Conservation (phyloP, 2,113 vertebrate species). For the Malurus alboscapulatus region DNA sequence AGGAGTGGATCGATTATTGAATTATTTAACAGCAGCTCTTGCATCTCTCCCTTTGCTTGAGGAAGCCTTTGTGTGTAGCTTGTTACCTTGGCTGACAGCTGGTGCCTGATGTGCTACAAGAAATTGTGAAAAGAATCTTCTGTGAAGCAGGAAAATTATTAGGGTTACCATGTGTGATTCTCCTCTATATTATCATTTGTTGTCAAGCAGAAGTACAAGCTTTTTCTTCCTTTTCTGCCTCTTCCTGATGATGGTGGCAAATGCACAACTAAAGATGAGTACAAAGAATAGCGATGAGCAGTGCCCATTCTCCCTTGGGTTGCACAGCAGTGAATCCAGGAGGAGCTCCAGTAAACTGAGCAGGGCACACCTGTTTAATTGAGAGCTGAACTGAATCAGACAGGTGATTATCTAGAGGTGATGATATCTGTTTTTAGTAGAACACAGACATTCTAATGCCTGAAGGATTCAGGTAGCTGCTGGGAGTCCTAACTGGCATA, state of each 20-base stretch:
- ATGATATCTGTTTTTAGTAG: not conserved
- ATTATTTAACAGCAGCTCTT: constrained; percentile 57
- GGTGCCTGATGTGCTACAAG: not conserved
- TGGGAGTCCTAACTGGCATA: not conserved
- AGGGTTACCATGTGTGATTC: not conserved
- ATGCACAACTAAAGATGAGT: not conserved
- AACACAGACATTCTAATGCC: not conserved
- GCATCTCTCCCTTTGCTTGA: not conserved
- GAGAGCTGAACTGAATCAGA: constrained; percentile 1
- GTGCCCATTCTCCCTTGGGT: not conserved
- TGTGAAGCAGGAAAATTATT: not conserved
- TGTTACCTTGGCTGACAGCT: not conserved
- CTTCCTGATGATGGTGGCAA: not conserved
- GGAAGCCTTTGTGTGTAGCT: not conserved
- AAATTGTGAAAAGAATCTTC: not conserved
- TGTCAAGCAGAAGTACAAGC: not conserved
- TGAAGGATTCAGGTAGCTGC: not conserved
- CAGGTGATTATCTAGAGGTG: not conserved
- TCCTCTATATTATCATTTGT: not conserved
- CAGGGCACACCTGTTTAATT: not conserved
- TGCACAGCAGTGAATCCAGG: not conserved
- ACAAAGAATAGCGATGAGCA: not conserved
- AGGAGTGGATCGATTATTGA: constrained; percentile 8
- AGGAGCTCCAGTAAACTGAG: not conserved
- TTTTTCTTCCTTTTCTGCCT: not conserved